phyloP scores from a whole-genome alignment of 2,113 vertebrate genomes.

The Pseudopipra pipra region DNA sequence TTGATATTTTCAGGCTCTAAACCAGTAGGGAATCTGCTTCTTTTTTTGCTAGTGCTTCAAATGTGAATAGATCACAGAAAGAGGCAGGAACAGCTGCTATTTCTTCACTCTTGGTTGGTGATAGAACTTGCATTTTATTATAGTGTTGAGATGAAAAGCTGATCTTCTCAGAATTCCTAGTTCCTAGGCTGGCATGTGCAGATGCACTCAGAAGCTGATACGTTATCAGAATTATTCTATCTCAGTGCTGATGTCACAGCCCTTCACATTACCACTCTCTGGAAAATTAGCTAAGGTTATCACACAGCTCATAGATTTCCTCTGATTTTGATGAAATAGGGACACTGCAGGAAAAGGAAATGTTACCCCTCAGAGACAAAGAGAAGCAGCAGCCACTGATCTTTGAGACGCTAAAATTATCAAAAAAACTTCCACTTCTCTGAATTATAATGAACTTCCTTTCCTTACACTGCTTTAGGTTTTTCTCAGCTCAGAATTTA shows the following conservation, averaged over 20 bases:
- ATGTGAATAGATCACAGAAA: neutral
- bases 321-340: neutral
- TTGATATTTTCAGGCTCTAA: neutral
- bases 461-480: neutral
- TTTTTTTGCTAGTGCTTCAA: fast-evolving
- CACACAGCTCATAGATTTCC: neutral
- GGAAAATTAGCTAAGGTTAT: constrained; percentile 1
- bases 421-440: neutral
- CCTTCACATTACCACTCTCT: neutral
- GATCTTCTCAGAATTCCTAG: neutral
- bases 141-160: neutral
- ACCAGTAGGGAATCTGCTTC: neutral
- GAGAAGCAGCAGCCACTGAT: neutral
- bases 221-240: neutral
- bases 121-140: constrained; percentile 29
- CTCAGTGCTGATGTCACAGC: neutral
- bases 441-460: neutral
- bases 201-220: neutral
- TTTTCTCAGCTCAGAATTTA: neutral
- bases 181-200: neutral
- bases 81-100: constrained; percentile 12
- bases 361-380: neutral
- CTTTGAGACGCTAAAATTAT: neutral
- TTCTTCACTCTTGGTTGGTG: constrained; percentile 14
- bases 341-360: neutral